A percentile compares a stretch with the other conserved stretches of the same genome.
Evolutionary conservation across 1,140 invertebrate genomes (phyloP).

Genomic region (Drosophila ironensis): DNA sequence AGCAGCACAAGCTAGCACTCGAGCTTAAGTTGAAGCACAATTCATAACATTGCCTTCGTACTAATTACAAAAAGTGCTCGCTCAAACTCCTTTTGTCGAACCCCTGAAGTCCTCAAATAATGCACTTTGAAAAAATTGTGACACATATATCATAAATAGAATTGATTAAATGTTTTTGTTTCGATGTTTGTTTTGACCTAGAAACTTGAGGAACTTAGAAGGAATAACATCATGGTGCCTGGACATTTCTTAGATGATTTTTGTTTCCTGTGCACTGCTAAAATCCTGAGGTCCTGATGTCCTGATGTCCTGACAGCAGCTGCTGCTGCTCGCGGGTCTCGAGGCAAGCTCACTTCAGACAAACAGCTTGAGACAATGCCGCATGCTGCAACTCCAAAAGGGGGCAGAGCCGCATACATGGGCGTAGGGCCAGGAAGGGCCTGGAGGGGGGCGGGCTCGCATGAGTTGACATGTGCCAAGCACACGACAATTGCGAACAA

Average conservation of each 20-base stretch:
- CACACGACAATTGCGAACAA: slow-evolving; percentile 55
- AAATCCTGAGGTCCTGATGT: not conserved
- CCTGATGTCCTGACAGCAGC: slow-evolving; percentile 19
- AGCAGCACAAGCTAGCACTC: slow-evolving; percentile 35
- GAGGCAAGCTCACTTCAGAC: slow-evolving; percentile 62
- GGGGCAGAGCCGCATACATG: slow-evolving; percentile 1
- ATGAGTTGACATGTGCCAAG: slow-evolving; percentile 70
- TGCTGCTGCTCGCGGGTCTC: slow-evolving; percentile 38
- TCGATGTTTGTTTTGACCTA: too few species aligned
- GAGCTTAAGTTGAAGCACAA: slow-evolving; percentile 67
- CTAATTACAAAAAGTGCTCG: slow-evolving; percentile 73
- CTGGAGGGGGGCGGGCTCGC: not conserved
- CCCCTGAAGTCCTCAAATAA: not conserved
- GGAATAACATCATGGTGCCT: too few species aligned
- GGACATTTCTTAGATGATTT: too few species aligned
- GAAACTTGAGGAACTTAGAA: too few species aligned
- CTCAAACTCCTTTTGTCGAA: slow-evolving; percentile 8
- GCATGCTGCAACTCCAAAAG: slow-evolving; percentile 63
- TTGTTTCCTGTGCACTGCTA: not conserved
- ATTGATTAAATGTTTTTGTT: too few species aligned
- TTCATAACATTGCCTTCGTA: slow-evolving; percentile 76
- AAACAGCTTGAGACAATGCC: slow-evolving; percentile 74
- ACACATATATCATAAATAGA: too few species aligned
- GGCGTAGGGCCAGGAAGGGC: not conserved
- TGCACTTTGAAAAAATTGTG: not conserved